Conservation (phyloP, 30 jellyfish, hydroid and myxozoan genomes). For the Hydractinia echinata region DNA sequence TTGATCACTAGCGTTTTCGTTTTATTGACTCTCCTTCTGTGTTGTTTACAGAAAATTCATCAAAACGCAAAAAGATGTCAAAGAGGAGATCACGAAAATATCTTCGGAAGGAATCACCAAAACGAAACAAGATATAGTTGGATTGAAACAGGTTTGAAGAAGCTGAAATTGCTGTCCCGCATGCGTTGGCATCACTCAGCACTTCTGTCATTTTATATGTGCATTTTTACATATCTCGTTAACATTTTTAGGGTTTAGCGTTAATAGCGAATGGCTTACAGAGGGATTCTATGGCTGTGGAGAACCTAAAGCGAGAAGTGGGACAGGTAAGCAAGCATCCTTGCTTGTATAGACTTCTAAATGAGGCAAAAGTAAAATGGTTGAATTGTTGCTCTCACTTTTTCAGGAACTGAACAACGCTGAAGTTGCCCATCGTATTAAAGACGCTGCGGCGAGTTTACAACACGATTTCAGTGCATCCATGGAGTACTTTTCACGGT, state of each 20-base stretch:
- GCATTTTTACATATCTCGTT: neutral
- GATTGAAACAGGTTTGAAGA: conserved; percentile 44
- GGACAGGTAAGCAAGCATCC: conserved; percentile 41
- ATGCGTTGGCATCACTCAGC: neutral
- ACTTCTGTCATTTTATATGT: neutral
- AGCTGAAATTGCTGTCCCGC: neutral
- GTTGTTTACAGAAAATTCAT: conserved; percentile 46
- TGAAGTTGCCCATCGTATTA: conserved; percentile 65
- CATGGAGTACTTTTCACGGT: conserved; percentile 54
- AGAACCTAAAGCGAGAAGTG: conserved; percentile 51
- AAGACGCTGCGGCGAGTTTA: conserved; percentile 46
- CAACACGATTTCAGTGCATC: conserved; percentile 79
- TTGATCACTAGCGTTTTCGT: too few relatives aligned
- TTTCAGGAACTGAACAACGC: conserved; percentile 68
- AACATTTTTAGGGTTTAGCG: conserved; percentile 31
- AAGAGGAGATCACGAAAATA: conserved; percentile 66
- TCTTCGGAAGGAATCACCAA: conserved; percentile 55
- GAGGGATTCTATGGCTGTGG: conserved; percentile 72
- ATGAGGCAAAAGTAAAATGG: neutral
- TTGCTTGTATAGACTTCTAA: neutral
- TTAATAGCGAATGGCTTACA: conserved; percentile 67
- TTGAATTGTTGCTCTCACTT: neutral
- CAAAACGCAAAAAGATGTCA: conserved; percentile 62
- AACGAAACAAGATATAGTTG: conserved; percentile 49
- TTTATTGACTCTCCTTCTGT: neutral